These are phyloP conservation scores for Pheosia tremula DNA, from an alignment of 2,888 invertebrate genomes.

Conservation along the genomic window DNA sequence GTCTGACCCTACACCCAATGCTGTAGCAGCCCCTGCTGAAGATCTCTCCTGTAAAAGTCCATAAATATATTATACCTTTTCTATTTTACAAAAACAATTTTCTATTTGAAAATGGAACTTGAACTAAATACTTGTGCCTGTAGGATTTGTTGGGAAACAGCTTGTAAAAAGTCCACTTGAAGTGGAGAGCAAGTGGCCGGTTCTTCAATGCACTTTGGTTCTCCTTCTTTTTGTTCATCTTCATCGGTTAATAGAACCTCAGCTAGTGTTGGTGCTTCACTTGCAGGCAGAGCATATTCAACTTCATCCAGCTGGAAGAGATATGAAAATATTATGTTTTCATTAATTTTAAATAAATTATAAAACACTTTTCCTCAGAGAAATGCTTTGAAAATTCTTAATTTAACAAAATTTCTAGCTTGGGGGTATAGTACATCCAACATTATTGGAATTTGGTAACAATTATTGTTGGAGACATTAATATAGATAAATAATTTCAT, in stretches of 20 bases:
- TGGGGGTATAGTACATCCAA: no score
- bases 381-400: no score
- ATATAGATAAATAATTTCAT: no score
- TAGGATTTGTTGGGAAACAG: slow-evolving; percentile 93
- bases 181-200: slow-evolving; percentile 70
- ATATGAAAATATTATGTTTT: no score
- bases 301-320: slow-evolving; percentile 71
- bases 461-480: no score
- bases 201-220: slow-evolving; percentile 52
- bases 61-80: not conserved
- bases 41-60: slow-evolving; percentile 89
- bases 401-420: no score
- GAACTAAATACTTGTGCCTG: slow-evolving; percentile 85
- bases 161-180: slow-evolving; percentile 88
- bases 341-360: no score
- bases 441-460: no score
- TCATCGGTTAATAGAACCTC: slow-evolving; percentile 69
- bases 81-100: not conserved
- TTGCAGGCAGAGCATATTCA: slow-evolving; percentile 76
- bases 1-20: slow-evolving; percentile 87
- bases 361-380: no score
- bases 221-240: slow-evolving; percentile 45
- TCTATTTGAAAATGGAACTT: no score
- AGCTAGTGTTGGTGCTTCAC: slow-evolving; percentile 75
- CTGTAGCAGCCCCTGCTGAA: slow-evolving; percentile 94